Evolutionary conservation across 2,888 invertebrate genomes (phyloP), one percentile per base, ranked within the genome.

Genomic region (Ptilodon capucinus): DNA sequence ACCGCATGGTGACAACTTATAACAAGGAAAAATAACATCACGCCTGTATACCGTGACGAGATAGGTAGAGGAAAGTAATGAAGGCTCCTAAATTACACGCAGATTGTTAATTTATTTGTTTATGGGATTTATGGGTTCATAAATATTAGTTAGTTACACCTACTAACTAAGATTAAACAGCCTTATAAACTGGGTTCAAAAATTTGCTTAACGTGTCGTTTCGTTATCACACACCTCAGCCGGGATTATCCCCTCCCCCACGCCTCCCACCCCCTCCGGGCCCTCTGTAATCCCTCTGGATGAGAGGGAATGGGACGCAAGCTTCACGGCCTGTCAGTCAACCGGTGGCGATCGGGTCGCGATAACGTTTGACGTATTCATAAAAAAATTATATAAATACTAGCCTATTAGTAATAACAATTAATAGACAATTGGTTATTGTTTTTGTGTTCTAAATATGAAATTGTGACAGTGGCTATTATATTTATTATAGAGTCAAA

Each of bases 281-380:
- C 69, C 73, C 70, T 66, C 63, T 55, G 49, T 44, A 51, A 60
- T 80, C 80, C 83, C 82, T 81, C 83, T 72, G 80, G 82, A 78
- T 55, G 70, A 54, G 73, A 68, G 70, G 72, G 76, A 72, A 74
- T 70, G 74, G 71, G 74, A 61, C 66, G 60, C 57, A 57, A 48
- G 57, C 54, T 59, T 54, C 68, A 25, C 40, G 25, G 71, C 70
- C 59, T 73, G 78, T 72, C 81, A 88, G 87, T 86, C 80, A 80
- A 66, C 61, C 74, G 53, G 58, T 58, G 68, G 60, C 74, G 72
- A 67, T 67, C 76, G 81, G 60, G 58, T 59, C 54, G 78, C 53
- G 57, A 71, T 69, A 77, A 75, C 81, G 81, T 71, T 42, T 60
- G 46, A 56, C 51, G 43, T 51, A 38, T 46, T 41, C 40, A 49